phyloP scores from a whole-genome alignment of 1,140 invertebrate species.

The Zaprionus lachaisei region DNA sequence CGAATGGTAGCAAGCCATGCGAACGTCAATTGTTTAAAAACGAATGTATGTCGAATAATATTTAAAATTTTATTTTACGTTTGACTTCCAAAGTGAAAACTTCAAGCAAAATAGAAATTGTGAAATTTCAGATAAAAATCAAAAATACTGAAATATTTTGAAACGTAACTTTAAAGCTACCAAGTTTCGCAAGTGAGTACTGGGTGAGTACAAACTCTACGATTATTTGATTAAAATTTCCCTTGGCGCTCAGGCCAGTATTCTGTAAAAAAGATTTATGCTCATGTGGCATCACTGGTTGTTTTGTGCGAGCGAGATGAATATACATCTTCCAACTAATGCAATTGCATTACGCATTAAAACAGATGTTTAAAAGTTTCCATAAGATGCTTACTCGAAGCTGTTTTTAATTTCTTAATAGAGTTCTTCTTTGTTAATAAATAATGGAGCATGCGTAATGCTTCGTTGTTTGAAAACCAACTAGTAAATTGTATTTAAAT shows the following conservation, averaged over 20 bases:
- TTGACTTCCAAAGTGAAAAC: slow-evolving; percentile 31
- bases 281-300: neutral
- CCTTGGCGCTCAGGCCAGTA: neutral
- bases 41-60: neutral
- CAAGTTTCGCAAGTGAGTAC: slow-evolving; percentile 15
- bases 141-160: slow-evolving; percentile 3
- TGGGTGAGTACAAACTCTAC: slow-evolving; percentile 21
- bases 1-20: slow-evolving; percentile 24
- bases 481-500: neutral
- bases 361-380: neutral
- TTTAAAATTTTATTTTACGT: slow-evolving; percentile 28
- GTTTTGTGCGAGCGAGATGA: slow-evolving; percentile 14
- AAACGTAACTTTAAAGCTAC: slow-evolving; percentile 17
- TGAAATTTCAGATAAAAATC: slow-evolving; percentile 17
- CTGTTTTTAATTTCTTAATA: neutral
- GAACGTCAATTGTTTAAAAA: neutral
- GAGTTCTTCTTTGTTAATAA: neutral
- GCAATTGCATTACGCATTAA: slow-evolving; percentile 23
- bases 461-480: neutral
- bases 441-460: neutral
- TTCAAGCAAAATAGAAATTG: slow-evolving; percentile 24
- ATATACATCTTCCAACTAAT: neutral
- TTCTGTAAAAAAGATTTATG: neutral
- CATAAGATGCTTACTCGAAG: no score
- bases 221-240: neutral